phyloP scores from a whole-genome alignment of 1,140 invertebrate genomes.

The Drosophila micromelanica region DNA sequence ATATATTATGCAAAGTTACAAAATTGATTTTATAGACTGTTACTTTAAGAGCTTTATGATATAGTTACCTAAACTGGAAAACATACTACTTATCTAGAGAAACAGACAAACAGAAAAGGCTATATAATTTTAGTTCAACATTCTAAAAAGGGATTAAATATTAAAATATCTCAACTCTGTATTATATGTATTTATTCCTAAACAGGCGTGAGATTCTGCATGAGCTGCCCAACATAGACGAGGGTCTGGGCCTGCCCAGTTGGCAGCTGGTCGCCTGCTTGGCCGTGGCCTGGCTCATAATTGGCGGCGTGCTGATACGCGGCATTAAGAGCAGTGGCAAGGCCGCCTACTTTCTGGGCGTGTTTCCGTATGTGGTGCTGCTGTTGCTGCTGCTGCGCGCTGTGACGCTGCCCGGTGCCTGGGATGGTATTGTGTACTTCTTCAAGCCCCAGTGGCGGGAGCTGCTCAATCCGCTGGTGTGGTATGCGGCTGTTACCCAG shows the following conservation, averaged over 20 bases:
- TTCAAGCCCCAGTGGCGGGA: conserved; percentile 90
- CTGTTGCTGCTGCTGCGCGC: conserved; percentile 88
- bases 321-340: conserved; percentile 89
- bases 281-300: conserved; percentile 88
- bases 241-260: conserved; percentile 87
- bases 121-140: no score
- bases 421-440: conserved; percentile 91
- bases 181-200: no score
- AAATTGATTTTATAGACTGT: no score
- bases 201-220: conserved; percentile 86
- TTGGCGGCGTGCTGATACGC: conserved; percentile 89
- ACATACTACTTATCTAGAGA: no score
- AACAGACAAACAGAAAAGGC: no score
- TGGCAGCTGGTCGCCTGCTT: conserved; percentile 89
- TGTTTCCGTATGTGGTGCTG: conserved; percentile 91
- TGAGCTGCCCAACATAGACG: conserved; percentile 86
- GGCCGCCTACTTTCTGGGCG: conserved; percentile 89
- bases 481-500: conserved; percentile 94
- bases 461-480: conserved; percentile 89
- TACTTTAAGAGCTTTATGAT: no score
- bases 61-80: no score
- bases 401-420: conserved; percentile 90
- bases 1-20: no score
- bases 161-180: no score
- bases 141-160: no score